Conservation (phyloP, 2,797 vertebrate genomes). For the Stomatorhinus walkeri region DNA sequence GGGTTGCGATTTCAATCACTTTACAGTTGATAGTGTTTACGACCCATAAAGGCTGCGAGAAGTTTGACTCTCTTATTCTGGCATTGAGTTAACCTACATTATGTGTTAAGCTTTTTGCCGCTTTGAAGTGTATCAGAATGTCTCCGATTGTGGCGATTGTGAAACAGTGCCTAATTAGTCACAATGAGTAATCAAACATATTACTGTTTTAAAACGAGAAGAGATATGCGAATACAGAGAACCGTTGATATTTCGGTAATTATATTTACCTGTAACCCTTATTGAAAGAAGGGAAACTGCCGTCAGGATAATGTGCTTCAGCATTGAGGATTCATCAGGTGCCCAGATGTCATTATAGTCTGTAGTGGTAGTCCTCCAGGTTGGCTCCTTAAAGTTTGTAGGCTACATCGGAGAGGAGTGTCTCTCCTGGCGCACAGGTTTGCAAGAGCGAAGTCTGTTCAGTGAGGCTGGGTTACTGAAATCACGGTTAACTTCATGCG, state of each 20-base stretch:
- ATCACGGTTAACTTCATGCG: neutral
- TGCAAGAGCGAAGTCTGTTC: neutral
- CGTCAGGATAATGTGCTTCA: neutral
- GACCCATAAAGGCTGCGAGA: neutral
- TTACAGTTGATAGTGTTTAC: neutral
- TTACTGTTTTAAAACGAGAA: neutral
- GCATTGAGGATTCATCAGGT: constrained; percentile 1
- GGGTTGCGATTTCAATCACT: neutral
- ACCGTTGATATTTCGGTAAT: neutral
- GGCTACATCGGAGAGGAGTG: neutral
- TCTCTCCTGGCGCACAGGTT: neutral
- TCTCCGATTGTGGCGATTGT: too few relatives aligned
- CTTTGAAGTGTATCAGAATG: too few relatives aligned
- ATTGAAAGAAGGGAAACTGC: neutral
- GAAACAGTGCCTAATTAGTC: neutral
- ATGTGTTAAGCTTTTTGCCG: neutral
- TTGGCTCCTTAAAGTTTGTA: neutral
- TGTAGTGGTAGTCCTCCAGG: neutral
- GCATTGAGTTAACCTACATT: neutral
- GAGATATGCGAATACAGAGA: neutral
- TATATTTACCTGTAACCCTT: constrained; percentile 18
- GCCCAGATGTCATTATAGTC: neutral
- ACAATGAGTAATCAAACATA: neutral
- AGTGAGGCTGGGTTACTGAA: neutral
- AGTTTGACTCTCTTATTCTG: neutral